Base-by-base conservation (phyloP, 2,888 invertebrate genomes). In the Cheilosia soror region DNA sequence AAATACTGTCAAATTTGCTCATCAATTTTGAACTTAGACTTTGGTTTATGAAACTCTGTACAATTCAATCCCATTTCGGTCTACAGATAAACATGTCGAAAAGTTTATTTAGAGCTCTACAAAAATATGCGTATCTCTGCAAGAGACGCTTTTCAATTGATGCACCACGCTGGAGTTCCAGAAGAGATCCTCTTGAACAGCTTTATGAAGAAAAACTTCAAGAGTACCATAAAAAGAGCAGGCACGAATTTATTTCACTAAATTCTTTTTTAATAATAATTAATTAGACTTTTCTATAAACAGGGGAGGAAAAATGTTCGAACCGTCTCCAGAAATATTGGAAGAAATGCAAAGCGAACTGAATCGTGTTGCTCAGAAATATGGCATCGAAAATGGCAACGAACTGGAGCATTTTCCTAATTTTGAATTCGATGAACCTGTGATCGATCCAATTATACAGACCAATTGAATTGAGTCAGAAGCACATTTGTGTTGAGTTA, bases 291-390 rank as follows among this genome's bases (percentile, higher is more conserved):
- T 53, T 66, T 53, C 11, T 31, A 1, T 27, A 31, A 33, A 33
- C 2, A 75, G 75, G 15, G 65, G 55, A 1, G 75, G 65, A 7
- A 75, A 57, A 57, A 65, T 75, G 37, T 53, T 49, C 15, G 75
- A 75, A 0, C 73, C 73, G 1, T 25, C 33, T n/a, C 55, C 62
- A 13, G 75, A 75, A 51, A 75, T 75, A 15, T 33, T 65, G n/a
- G 2, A 27, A 7, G 57, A 65, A 57, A 4, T 75, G 2, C 15
- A 44, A 47, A 29, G 15, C 2, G 75, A 57, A 27, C 13, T 65
- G 3, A 11, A 3, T 11, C 29, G 6, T 15, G 15, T 66, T 1
- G 29, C 55, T 4, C 13, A 25, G 9, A 66, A 55, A 29, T 75
- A 15, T n/a, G 75, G 57, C 7, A 13, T 27, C 6, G 31, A 75